Evolutionary conservation across 1,140 invertebrate genomes (phyloP), one percentile per base, ranked within the genome.

Genomic region (Oryzaephilus surinamensis): DNA sequence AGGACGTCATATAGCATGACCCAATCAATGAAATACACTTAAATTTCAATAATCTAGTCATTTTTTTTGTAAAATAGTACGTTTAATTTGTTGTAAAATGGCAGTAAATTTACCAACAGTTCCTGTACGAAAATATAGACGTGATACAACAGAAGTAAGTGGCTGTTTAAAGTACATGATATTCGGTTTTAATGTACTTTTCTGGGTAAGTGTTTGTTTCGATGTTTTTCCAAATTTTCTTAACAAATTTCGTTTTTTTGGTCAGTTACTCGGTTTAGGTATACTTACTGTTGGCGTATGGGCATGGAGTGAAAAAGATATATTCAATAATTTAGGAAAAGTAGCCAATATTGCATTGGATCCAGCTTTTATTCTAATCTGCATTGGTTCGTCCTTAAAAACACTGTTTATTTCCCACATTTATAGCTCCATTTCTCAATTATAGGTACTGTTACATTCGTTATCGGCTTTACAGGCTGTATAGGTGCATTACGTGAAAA

Each of bases 251-350:
- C 12, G 5, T 13, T 35, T 21, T 43, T 31, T 57, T 46, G 57
- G 45, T 74, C 67, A 92, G 90, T 70, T 94, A 52, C 64, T 90
- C 28, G 92, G 91, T 6, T 68, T 93, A 13, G 72, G 79, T 17
- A 79, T 96, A 41, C 69, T 91, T 55, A 85, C 84, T 4, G 75
- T 97, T 31, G 94, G 94, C 26, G 71, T 95, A 32, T 97, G 93
- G 94, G 92, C 93, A 31, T 96, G 92, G 89, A 82, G 80, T 26
- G 93, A 97, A 62, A 97, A 97, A 66, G 90, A 97, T 58, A 94
- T 87, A 43, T 93, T 97, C 59, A 87, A 81, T 56, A 97, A 95
- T 65, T 70, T 97, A 23, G 77, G 82, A 15, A 76, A 84, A 46
- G 69, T 95, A n/a, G 87, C 87, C 10, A 82, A 82, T 51, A 78